These are phyloP conservation scores for Corythucha ciliata DNA, from an alignment of 2,888 invertebrate species.

Conservation along the genomic window DNA sequence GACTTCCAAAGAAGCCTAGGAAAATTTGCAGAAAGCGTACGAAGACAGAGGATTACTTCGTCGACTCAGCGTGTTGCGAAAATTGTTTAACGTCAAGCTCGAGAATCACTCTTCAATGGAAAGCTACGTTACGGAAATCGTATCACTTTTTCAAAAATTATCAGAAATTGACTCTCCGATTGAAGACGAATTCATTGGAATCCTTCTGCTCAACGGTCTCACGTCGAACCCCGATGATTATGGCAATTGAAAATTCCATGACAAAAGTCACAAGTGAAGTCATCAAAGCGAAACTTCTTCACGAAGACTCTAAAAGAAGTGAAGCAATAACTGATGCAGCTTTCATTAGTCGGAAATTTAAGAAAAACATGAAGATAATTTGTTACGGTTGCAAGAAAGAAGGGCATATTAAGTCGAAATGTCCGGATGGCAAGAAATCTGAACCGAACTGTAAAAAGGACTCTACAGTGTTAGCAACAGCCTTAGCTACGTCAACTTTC, in stretches of 20 bases:
- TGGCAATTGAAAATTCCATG: constrained; percentile 12
- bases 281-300: constrained; percentile 7
- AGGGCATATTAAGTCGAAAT: background rate
- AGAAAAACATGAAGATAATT: background rate
- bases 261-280: background rate
- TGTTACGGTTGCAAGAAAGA: background rate
- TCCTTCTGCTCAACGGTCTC: constrained; percentile 13
- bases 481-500: background rate
- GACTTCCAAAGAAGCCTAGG: constrained; percentile 8
- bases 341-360: too few relatives aligned
- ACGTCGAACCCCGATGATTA: constrained; percentile 12
- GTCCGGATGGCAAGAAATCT: background rate
- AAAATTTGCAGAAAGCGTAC: constrained; percentile 1
- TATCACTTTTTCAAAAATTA: constrained; percentile 1
- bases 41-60: constrained; percentile 6
- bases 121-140: constrained; percentile 5
- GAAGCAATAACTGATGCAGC: too few relatives aligned
- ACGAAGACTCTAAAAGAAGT: background rate
- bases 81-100: background rate
- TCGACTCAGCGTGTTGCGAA: constrained; percentile 3
- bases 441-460: background rate
- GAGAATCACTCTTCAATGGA: constrained; percentile 1
- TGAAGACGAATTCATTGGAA: constrained; percentile 17
- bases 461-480: background rate
- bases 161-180: constrained; percentile 2